Percentiles rank a stretch among this genome's conserved stretches.
Evolutionary conservation across 2,797 vertebrate genomes (phyloP).

Genomic region (Acanthiza pusilla): DNA sequence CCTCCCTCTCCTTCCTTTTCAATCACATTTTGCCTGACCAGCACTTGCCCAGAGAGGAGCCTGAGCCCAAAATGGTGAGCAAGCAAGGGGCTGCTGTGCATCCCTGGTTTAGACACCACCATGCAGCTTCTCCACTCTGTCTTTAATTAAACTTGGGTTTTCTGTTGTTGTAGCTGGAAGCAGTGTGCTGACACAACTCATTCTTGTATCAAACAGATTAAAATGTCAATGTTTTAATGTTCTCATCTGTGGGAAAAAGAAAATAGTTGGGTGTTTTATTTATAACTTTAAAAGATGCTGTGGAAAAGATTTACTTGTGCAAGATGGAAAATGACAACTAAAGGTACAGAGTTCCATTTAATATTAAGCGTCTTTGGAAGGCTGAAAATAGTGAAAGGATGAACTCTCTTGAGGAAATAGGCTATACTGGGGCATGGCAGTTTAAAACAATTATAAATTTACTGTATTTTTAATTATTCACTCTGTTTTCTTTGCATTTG

Average conservation of each 20-base stretch:
- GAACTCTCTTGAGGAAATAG: background rate
- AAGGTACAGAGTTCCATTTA: slow-evolving; percentile 55
- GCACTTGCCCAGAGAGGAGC: background rate
- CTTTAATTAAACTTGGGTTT: slow-evolving; percentile 78
- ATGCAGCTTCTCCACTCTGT: slow-evolving; percentile 57
- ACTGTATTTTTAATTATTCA: slow-evolving; percentile 5
- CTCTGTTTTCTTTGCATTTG: background rate
- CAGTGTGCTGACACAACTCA: slow-evolving; percentile 75
- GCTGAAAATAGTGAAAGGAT: background rate
- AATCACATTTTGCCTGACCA: background rate
- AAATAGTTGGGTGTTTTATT: slow-evolving; percentile 75
- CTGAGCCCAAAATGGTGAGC: slow-evolving; percentile 19
- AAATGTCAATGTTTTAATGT: slow-evolving; percentile 77
- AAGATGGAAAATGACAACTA: slow-evolving; percentile 59
- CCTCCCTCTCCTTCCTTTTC: background rate
- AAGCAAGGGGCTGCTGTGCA: background rate
- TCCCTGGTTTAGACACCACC: slow-evolving; percentile 40
- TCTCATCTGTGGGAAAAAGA: slow-evolving; percentile 75
- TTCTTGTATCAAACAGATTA: slow-evolving; percentile 76
- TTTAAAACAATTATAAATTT: background rate
- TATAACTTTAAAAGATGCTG: slow-evolving; percentile 69
- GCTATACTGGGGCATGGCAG: background rate
- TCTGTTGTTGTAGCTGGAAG: slow-evolving; percentile 74
- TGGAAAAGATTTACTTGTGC: slow-evolving; percentile 61
- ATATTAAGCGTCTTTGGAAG: background rate